Evolutionary conservation across 2,797 vertebrate genomes (phyloP).

Genomic region (Lindbergichthys nudifrons): DNA sequence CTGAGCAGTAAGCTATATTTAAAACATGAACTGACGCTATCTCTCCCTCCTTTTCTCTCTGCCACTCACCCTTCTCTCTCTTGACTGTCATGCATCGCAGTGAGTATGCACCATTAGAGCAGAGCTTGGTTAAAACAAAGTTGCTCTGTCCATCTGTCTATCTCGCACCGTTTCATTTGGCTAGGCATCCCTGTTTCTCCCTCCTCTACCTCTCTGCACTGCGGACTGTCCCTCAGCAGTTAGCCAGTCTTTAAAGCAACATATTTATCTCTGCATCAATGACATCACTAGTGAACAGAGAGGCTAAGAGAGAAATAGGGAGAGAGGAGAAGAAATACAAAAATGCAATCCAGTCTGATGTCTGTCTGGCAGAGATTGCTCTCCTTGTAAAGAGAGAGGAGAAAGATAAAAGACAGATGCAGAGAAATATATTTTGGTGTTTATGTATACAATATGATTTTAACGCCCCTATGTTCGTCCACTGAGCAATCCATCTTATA

Average conservation of each 20-base stretch:
- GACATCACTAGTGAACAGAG: constrained; percentile 68
- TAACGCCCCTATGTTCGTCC: background rate
- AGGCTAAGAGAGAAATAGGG: constrained; percentile 32
- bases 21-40: constrained; percentile 65
- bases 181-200: constrained; percentile 45
- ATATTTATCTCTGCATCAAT: constrained; percentile 80
- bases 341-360: constrained; percentile 40
- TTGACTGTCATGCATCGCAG: constrained; percentile 40
- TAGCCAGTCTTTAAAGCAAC: constrained; percentile 75
- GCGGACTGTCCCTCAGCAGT: constrained; percentile 75
- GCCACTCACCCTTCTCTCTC: constrained; percentile 33
- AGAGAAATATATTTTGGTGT: constrained; percentile 7
- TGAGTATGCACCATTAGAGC: constrained; percentile 23
- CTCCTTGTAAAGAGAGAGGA: constrained; percentile 18
- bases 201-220: constrained; percentile 69
- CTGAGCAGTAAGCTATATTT: constrained; percentile 62
- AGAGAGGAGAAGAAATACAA: constrained; percentile 40
- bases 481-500: background rate
- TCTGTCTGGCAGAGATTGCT: constrained; percentile 39
- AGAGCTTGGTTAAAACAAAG: constrained; percentile 46
- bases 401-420: constrained; percentile 17
- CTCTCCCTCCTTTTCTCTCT: constrained; percentile 14
- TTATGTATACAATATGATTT: constrained; percentile 6
- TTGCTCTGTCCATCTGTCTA: constrained; percentile 40
- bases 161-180: constrained; percentile 42